phyloP scores from a whole-genome alignment of 64 coral and sea anemone species.

The Stylophora pistillata region DNA sequence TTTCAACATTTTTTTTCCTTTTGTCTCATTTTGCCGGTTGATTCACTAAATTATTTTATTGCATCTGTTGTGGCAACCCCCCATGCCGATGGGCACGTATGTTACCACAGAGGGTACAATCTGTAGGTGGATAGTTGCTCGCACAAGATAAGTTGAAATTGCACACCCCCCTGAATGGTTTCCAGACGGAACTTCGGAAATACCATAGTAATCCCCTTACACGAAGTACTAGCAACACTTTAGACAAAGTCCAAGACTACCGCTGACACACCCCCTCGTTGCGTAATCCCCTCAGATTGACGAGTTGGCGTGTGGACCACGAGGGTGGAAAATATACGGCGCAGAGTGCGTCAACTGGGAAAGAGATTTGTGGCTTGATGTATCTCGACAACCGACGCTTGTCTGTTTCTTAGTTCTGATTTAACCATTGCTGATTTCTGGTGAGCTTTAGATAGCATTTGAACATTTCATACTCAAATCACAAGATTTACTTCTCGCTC shows the following conservation, averaged over 20 bases:
- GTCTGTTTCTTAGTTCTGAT: not conserved
- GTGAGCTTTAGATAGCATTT: not conserved
- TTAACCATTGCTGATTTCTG: not conserved
- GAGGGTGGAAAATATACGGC: not conserved
- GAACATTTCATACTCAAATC: not conserved
- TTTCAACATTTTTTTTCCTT: too few species aligned
- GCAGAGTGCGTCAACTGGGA: not conserved
- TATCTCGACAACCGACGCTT: not conserved
- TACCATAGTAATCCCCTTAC: not conserved
- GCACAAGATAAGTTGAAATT: too few species aligned
- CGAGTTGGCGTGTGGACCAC: slow-evolving; percentile 30
- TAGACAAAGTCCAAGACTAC: not conserved
- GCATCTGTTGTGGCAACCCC: too few species aligned
- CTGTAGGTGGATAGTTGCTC: too few species aligned
- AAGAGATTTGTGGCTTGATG: not conserved
- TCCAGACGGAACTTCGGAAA: too few species aligned
- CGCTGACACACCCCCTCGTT: slow-evolving; percentile 44
- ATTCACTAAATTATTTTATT: too few species aligned
- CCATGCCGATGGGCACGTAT: too few species aligned
- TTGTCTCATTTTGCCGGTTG: too few species aligned
- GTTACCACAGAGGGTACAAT: too few species aligned
- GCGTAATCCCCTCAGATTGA: slow-evolving; percentile 1
- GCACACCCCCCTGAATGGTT: too few species aligned
- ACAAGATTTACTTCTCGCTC: slow-evolving; percentile 5
- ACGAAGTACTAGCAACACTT: not conserved